A percentile compares a stretch with the other conserved stretches of the same genome.
These are phyloP conservation scores for Trachelipus rathkii DNA, from an alignment of 1,140 invertebrate species.

Conservation along the genomic window DNA sequence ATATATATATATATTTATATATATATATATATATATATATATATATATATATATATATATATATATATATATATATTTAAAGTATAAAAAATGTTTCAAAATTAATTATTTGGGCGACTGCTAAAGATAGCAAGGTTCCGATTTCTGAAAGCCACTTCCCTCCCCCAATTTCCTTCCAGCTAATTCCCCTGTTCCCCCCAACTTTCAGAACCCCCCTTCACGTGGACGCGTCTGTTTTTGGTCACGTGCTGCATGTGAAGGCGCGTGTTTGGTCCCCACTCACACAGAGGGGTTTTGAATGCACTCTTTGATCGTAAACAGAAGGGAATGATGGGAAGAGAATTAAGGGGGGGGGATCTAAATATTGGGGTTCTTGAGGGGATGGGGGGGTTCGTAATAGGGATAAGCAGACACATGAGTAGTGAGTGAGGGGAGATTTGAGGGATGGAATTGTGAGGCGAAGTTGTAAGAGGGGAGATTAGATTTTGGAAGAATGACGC, in stretches of 20 bases:
- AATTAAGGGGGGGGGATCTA: not conserved
- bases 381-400: not conserved
- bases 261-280: not conserved
- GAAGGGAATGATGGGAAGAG: not conserved
- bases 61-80: not conserved
- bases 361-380: not conserved
- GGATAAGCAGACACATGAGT: not conserved
- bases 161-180: no score
- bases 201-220: not conserved
- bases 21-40: slow-evolving; percentile 13
- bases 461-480: slow-evolving; percentile 10
- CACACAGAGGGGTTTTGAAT: not conserved
- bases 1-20: not conserved
- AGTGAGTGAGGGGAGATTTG: not conserved
- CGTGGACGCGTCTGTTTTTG: not conserved
- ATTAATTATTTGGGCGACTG: not conserved
- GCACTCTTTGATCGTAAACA: slow-evolving; percentile 10
- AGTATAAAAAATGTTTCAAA: not conserved
- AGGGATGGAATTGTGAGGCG: not conserved
- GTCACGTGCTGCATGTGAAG: slow-evolving; percentile 1
- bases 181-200: no score
- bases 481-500: no score
- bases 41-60: slow-evolving; percentile 15
- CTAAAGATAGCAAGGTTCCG: not conserved
- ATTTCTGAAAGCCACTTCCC: no score